Conservation (phyloP, 2,888 invertebrate species). For the Nomada hirtipes region DNA sequence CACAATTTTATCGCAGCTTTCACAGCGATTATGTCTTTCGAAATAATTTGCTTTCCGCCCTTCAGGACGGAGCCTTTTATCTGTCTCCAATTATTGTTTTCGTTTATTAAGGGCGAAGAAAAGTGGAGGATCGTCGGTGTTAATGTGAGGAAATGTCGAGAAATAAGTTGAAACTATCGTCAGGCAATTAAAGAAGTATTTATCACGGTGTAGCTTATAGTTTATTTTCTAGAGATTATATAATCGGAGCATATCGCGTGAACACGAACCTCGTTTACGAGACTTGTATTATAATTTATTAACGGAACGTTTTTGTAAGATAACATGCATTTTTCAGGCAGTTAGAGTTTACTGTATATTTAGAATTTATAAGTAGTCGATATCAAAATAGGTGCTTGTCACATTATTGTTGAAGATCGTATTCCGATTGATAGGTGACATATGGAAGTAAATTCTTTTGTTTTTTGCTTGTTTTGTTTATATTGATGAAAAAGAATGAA, state of each 20-base stretch:
- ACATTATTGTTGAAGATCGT: slow-evolving; percentile 53
- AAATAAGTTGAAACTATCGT: slow-evolving; percentile 16
- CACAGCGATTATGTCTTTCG: slow-evolving; percentile 24
- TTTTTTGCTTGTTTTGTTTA: slow-evolving; percentile 23
- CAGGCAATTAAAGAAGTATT: slow-evolving; percentile 41
- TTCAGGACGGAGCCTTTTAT: slow-evolving; percentile 25
- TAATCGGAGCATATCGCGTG: slow-evolving; percentile 58
- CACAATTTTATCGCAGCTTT: slow-evolving; percentile 56
- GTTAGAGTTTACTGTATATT: slow-evolving; percentile 68
- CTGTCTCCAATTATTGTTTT: slow-evolving; percentile 5
- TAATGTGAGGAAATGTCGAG: background rate
- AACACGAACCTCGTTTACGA: slow-evolving; percentile 56
- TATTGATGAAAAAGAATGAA: slow-evolving; percentile 17
- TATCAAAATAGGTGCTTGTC: slow-evolving; percentile 68
- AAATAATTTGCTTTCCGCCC: slow-evolving; percentile 27
- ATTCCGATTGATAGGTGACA: slow-evolving; percentile 49
- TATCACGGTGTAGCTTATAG: slow-evolving; percentile 54
- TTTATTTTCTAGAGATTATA: slow-evolving; percentile 66
- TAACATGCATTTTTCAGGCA: slow-evolving; percentile 64
- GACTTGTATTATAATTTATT: slow-evolving; percentile 72
- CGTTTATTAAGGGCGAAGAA: background rate
- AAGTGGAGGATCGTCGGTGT: background rate
- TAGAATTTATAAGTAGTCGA: slow-evolving; percentile 68
- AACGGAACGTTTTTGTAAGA: slow-evolving; percentile 69
- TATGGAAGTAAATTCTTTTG: slow-evolving; percentile 26